Evolutionary conservation across 2,113 vertebrate species (phyloP).

Genomic region (Pandion haliaetus): DNA sequence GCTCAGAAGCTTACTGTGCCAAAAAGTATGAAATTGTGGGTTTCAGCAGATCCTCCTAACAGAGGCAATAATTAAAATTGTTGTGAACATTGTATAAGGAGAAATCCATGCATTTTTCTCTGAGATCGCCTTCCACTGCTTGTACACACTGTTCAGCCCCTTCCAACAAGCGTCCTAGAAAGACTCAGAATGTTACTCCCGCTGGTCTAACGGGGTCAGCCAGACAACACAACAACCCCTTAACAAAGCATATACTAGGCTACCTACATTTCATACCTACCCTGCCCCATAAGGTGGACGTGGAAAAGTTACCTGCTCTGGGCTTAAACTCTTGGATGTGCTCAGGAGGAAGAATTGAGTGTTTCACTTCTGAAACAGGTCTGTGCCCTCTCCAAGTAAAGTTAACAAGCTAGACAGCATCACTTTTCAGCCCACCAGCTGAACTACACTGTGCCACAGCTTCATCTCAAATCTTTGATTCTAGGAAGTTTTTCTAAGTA

Average conservation of each 20-base stretch:
- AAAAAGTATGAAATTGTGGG: not conserved
- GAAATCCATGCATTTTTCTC: not conserved
- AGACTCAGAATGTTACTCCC: not conserved
- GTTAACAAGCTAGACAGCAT: not conserved
- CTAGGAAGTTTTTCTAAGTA: not conserved
- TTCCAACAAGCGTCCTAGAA: not conserved
- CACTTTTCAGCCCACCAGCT: not conserved
- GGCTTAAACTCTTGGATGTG: not conserved
- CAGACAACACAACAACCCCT: not conserved
- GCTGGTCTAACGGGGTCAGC: not conserved
- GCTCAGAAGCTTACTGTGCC: not conserved
- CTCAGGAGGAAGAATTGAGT: not conserved
- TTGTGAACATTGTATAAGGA: not conserved
- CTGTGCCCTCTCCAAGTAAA: not conserved
- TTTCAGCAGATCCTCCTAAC: not conserved
- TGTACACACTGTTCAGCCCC: not conserved
- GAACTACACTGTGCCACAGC: not conserved
- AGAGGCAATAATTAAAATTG: not conserved
- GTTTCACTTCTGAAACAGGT: not conserved
- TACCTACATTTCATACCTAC: not conserved
- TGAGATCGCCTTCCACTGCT: not conserved
- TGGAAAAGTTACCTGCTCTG: not conserved
- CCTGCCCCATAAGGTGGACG: rapidly evolving
- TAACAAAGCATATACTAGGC: not conserved
- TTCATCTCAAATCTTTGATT: not conserved